Evolutionary conservation across 2,113 vertebrate species (phyloP).

Genomic region (Cyphomyrus plagiostoma): DNA sequence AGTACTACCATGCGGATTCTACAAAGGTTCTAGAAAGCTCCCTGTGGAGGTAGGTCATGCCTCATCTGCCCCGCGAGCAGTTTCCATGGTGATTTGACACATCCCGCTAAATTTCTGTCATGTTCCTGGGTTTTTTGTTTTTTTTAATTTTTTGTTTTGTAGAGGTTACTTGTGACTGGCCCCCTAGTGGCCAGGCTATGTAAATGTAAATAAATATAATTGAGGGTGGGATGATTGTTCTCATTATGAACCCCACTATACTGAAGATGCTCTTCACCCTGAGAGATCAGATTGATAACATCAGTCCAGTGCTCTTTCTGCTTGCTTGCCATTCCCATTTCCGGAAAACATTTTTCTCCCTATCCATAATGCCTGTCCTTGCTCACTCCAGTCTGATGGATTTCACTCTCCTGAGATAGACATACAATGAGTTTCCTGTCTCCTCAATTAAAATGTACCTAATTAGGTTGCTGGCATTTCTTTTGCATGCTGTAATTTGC

Average conservation of each 20-base stretch:
- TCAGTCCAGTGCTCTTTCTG: neutral
- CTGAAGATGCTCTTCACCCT: neutral
- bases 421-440: neutral
- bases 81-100: neutral
- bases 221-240: neutral
- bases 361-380: neutral
- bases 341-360: neutral
- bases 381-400: neutral
- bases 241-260: neutral
- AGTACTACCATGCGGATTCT: slow-evolving; percentile 93
- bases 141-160: neutral
- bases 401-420: neutral
- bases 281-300: neutral
- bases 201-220: neutral
- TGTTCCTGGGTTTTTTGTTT: neutral
- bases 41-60: slow-evolving; percentile 70
- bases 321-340: neutral
- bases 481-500: neutral
- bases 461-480: neutral
- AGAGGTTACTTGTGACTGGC: neutral
- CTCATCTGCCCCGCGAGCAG: neutral
- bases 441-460: neutral
- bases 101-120: neutral
- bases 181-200: neutral
- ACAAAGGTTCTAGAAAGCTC: slow-evolving; percentile 95